Percentiles rank a stretch among this genome's conserved stretches.
These are phyloP conservation scores for Tragelaphus eurycerus DNA, from an alignment of 2,797 vertebrate species.

Conservation along the genomic window DNA sequence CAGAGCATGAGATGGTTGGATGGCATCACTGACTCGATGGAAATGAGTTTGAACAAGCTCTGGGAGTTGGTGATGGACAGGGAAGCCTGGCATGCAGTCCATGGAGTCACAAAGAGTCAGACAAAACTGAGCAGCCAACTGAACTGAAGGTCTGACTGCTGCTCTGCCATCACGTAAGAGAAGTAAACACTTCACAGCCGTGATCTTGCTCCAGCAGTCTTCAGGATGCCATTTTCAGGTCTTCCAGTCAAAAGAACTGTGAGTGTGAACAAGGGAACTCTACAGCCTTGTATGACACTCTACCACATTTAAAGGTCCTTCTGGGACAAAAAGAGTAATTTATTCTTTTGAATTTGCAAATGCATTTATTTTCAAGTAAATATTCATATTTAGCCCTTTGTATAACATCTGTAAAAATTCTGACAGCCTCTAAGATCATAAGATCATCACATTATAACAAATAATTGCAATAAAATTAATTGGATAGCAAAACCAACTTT, in stretches of 20 bases:
- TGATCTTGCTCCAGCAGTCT: background rate
- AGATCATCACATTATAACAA: background rate
- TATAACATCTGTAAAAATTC: background rate
- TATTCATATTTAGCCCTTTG: background rate
- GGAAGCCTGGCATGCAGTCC: background rate
- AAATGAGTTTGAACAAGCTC: background rate
- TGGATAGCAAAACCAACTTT: background rate
- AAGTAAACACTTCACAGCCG: rapidly evolving
- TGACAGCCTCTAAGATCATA: background rate
- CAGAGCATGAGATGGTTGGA: background rate
- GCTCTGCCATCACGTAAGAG: background rate
- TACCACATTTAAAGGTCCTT: background rate
- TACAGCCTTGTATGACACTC: too few relatives aligned
- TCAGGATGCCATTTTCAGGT: background rate
- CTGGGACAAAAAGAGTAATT: background rate
- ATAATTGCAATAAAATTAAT: background rate
- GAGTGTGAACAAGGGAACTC: background rate
- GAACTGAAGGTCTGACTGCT: rapidly evolving
- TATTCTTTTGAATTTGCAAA: background rate
- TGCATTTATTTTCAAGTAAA: background rate
- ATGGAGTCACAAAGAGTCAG: background rate
- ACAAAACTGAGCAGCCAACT: background rate
- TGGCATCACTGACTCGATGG: background rate
- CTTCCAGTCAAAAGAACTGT: background rate
- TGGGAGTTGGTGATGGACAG: background rate